Conservation (phyloP, 2,797 vertebrate species). For the Artibeus jamaicensis region DNA sequence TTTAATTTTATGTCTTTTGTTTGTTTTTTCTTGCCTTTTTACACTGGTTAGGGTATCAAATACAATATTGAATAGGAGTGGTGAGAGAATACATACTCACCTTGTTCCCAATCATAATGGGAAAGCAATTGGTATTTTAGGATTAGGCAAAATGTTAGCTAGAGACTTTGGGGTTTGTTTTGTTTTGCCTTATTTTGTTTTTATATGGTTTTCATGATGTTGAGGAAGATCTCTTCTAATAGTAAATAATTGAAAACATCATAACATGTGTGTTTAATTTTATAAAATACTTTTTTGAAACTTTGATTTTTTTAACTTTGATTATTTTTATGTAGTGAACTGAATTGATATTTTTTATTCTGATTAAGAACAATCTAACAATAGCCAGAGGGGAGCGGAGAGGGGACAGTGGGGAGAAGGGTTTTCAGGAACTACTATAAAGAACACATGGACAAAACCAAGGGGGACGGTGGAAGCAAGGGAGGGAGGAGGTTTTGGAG, state of each 20-base stretch:
- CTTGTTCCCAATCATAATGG: not conserved
- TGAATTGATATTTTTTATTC: not conserved
- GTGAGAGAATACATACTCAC: not conserved
- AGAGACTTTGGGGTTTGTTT: not conserved
- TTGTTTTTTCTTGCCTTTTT: not conserved
- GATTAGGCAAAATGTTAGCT: not conserved
- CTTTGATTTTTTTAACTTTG: not conserved
- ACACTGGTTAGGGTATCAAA: not conserved
- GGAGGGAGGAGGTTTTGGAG: no score
- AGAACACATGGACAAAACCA: no score
- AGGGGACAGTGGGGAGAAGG: no score
- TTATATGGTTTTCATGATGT: not conserved
- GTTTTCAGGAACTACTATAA: no score
- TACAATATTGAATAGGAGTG: not conserved
- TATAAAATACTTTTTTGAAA: not conserved
- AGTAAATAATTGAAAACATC: not conserved
- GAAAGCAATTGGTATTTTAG: not conserved
- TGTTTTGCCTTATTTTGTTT: not conserved
- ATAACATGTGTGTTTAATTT: not conserved
- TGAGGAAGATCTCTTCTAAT: not conserved
- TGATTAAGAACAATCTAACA: no score
- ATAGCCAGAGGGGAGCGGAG: no score
- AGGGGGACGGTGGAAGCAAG: no score
- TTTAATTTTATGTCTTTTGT: not conserved
- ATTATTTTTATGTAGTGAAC: not conserved